phyloP scores from a whole-genome alignment of 2,797 vertebrate genomes.

The Lutjanus argentimaculatus region DNA sequence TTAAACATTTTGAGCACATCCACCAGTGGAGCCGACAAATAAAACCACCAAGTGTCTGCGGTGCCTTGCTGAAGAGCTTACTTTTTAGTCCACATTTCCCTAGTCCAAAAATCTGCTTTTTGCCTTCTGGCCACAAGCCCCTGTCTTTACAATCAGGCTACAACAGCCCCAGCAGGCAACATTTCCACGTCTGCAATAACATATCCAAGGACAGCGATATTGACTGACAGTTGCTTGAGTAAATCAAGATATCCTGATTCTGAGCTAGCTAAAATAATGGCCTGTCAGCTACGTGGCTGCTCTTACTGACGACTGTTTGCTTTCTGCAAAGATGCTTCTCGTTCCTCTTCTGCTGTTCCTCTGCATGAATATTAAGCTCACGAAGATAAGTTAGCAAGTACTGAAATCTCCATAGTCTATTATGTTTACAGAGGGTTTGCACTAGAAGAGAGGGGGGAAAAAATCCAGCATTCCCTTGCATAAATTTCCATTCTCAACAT shows the following conservation, averaged over 20 bases:
- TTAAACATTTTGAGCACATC: constrained; percentile 14
- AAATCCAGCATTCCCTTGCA: constrained; percentile 54
- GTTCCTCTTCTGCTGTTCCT: constrained; percentile 22
- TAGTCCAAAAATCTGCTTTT: constrained; percentile 14
- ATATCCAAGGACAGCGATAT: constrained; percentile 49
- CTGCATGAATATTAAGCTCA: constrained; percentile 45
- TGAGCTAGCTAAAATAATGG: constrained; percentile 56
- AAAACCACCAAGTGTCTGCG: neutral
- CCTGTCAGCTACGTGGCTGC: constrained; percentile 45
- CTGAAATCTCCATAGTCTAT: constrained; percentile 58
- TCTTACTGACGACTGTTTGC: constrained; percentile 47
- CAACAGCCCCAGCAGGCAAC: constrained; percentile 32
- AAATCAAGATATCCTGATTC: constrained; percentile 63
- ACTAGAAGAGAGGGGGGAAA: constrained; percentile 13
- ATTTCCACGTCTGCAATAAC: constrained; percentile 54
- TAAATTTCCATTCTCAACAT: constrained; percentile 73
- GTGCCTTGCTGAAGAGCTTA: constrained; percentile 19
- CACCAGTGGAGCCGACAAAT: neutral
- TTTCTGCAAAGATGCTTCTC: constrained; percentile 38
- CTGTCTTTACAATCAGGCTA: constrained; percentile 53
- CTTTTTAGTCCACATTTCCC: constrained; percentile 18
- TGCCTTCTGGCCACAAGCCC: constrained; percentile 41
- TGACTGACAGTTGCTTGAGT: constrained; percentile 65
- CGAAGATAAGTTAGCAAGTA: constrained; percentile 46
- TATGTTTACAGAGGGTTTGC: constrained; percentile 64